Conservation (phyloP, 1,140 invertebrate genomes). For the Oscheius sp. region DNA sequence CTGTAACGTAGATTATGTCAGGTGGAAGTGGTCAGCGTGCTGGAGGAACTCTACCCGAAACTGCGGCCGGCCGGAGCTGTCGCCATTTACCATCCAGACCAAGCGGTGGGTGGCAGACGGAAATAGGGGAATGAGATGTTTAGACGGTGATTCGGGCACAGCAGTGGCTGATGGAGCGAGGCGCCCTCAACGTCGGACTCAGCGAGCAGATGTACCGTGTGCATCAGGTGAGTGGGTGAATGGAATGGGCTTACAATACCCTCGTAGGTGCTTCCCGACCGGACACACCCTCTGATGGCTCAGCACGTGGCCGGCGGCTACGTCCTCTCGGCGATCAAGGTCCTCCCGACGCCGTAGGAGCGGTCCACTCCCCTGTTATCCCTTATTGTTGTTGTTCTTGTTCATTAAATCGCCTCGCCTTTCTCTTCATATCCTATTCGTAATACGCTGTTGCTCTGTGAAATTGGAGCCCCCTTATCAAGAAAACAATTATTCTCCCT, state of each 20-base stretch:
- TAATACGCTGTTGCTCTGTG: background rate
- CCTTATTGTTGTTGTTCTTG: background rate
- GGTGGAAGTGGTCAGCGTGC: slow-evolving; percentile 8
- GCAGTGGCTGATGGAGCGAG: slow-evolving; percentile 12
- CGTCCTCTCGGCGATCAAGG: slow-evolving; percentile 31
- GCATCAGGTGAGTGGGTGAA: background rate
- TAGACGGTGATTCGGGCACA: slow-evolving; percentile 16
- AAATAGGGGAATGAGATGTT: slow-evolving; percentile 10
- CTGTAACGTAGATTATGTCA: too few species aligned
- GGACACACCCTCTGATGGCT: slow-evolving; percentile 35
- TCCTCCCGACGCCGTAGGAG: background rate
- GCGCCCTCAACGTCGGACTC: slow-evolving; percentile 5
- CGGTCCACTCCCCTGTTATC: background rate
- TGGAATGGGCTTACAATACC: background rate
- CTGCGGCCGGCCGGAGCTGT: slow-evolving; percentile 9
- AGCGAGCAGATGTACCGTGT: slow-evolving; percentile 36
- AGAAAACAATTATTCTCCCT: slow-evolving; percentile 1
- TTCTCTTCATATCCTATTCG: background rate
- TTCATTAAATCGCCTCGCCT: background rate
- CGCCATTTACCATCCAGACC: slow-evolving; percentile 18
- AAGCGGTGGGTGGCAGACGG: background rate
- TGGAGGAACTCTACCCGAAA: slow-evolving; percentile 9
- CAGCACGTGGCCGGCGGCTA: slow-evolving; percentile 28
- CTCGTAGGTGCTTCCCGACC: slow-evolving; percentile 32
- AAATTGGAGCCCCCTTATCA: background rate